Evolutionary conservation across 2,113 vertebrate genomes (phyloP).

Genomic region (Rhombomys opimus): DNA sequence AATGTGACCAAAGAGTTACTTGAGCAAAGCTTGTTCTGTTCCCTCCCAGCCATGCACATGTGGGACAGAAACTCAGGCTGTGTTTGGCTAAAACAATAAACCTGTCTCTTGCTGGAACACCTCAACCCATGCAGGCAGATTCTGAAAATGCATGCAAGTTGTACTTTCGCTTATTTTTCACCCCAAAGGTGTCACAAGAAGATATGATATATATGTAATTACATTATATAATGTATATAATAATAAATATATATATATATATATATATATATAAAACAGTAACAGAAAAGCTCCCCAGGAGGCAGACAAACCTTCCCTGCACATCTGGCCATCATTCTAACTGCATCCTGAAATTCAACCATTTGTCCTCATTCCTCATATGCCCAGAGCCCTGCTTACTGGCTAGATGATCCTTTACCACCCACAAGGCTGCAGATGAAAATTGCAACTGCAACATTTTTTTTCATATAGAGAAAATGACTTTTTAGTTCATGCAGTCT

Average conservation of each 20-base stretch:
- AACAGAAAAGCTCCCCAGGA: background rate
- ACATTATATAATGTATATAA: too few species aligned
- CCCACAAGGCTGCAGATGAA: background rate
- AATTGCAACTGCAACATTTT: fast-evolving
- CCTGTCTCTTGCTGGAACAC: background rate
- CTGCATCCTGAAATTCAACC: background rate
- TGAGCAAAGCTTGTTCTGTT: background rate
- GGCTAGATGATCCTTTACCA: fast-evolving
- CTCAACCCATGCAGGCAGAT: too few species aligned
- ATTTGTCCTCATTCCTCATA: background rate
- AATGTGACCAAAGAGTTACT: background rate
- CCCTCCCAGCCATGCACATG: background rate
- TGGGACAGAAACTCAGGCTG: background rate
- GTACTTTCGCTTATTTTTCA: background rate
- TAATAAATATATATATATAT: too few species aligned
- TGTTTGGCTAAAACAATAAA: background rate
- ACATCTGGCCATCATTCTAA: background rate
- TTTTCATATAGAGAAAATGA: background rate
- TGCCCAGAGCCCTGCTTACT: background rate
- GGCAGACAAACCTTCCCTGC: fast-evolving
- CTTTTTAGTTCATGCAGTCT: background rate
- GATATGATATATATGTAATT: too few species aligned
- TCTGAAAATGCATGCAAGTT: background rate
- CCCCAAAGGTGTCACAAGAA: background rate
- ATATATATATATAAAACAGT: too few species aligned